Evolutionary conservation across 2,113 vertebrate genomes (phyloP).

Genomic region (Salvelinus alpinus): DNA sequence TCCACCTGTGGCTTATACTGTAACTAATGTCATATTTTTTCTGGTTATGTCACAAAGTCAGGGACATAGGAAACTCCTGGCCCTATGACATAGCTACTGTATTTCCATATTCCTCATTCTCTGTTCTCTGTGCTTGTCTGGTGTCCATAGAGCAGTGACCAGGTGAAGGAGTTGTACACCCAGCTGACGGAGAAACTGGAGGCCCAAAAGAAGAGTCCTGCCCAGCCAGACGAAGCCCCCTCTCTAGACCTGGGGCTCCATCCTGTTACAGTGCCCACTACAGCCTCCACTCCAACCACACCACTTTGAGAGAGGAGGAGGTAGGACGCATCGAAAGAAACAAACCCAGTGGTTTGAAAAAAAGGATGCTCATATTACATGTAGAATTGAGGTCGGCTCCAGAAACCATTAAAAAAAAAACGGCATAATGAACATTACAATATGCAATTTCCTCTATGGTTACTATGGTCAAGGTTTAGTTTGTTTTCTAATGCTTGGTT

Average conservation of each 20-base stretch:
- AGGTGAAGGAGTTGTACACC: constrained; percentile 87
- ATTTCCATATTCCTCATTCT: neutral
- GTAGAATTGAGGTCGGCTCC: neutral
- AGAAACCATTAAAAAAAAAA: neutral
- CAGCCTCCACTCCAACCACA: constrained; percentile 61
- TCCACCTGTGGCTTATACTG: too few relatives aligned
- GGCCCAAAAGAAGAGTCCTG: constrained; percentile 85
- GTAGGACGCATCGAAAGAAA: too few relatives aligned
- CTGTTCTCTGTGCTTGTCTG: neutral
- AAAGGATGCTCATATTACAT: neutral
- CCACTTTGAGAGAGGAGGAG: constrained; percentile 55
- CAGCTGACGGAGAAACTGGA: constrained; percentile 88
- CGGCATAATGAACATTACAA: neutral
- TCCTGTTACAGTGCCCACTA: constrained; percentile 73
- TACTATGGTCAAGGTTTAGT: constrained; percentile 19
- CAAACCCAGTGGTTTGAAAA: neutral
- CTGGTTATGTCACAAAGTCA: too few relatives aligned
- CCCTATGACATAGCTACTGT: neutral
- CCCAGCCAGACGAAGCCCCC: constrained; percentile 72
- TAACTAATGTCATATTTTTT: too few relatives aligned
- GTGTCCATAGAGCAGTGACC: constrained; percentile 83
- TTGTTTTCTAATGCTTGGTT: constrained; percentile 7
- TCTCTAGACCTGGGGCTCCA: constrained; percentile 88
- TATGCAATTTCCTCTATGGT: constrained; percentile 1
- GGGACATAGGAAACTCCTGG: too few relatives aligned